Base-by-base conservation (phyloP, 1,140 invertebrate species). In the Himalopsyche phryganea region DNA sequence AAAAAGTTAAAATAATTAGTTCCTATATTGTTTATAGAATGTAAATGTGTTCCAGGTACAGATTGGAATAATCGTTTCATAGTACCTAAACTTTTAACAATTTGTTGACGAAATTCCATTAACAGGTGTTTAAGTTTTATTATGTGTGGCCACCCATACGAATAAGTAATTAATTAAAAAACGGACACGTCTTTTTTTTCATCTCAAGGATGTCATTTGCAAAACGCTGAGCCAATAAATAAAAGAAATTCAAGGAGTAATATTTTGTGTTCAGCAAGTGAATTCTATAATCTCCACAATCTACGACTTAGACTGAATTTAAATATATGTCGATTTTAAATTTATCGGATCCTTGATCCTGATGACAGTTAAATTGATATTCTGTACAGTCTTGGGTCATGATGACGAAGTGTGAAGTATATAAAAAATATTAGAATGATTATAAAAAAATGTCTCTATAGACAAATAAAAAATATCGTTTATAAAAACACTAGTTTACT, bases 301-400 rank as follows among this genome's bases (percentile, higher is more conserved):
- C 58, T 40, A 14, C 14, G 13, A 3, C 46, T 33, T 40, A 17
- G 33, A 13, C 44, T 38, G 50, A 48, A 60, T 53, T 36, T 14
- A 32, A 53, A 60, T 47, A 18, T 33, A 6, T 13, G 35, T 28
- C 6, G 46, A 44, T 44, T 41, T 53, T 33, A 17, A 44, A 54
- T 54, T 53, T 53, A 53, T 60, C 50, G 50, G 58, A 53, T 52
- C 50, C 58, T 54, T 60, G 58, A 53, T 60, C 50, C 57, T 59
- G 41, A 33, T 59, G 51, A 17, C 15, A 10, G 19, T 28, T 5
- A 28, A 6, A 53, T 53, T 53, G 38, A 18, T 53, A 53, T 53
- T 44, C 38, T 14, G 19, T 7, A 3, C 49, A 17, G 2, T 4
- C 14, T 28, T 15, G 15, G 15, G 38, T 15, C 11, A 15, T 11